A percentile compares a stretch with the other conserved stretches of the same genome.
Evolutionary conservation across 1,140 invertebrate species (phyloP).

Genomic region (Stegodyphus dumicola): DNA sequence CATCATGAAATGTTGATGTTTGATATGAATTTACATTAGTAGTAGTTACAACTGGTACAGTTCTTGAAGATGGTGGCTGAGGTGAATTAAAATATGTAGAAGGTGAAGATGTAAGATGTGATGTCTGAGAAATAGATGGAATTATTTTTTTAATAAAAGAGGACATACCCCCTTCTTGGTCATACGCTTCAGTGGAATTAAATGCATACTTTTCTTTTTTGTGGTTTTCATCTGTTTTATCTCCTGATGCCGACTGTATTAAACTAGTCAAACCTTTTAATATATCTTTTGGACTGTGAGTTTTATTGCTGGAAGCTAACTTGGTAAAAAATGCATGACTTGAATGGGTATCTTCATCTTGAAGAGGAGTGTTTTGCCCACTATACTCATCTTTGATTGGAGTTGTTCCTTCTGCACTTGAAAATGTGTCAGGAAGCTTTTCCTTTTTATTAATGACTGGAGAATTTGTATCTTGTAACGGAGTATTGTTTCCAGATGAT

Average conservation of each 20-base stretch:
- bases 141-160: slow-evolving; percentile 39
- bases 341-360: slow-evolving; percentile 62
- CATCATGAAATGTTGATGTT: slow-evolving; percentile 13
- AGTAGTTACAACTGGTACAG: neutral
- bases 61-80: slow-evolving; percentile 15
- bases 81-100: slow-evolving; percentile 28
- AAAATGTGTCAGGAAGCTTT: slow-evolving; percentile 12
- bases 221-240: slow-evolving; percentile 27
- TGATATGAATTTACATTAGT: slow-evolving; percentile 35
- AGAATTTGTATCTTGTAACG: neutral
- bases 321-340: slow-evolving; percentile 43
- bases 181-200: neutral
- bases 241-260: slow-evolving; percentile 33
- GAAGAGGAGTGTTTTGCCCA: slow-evolving; percentile 62
- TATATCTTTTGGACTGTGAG: slow-evolving; percentile 52
- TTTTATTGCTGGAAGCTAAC: slow-evolving; percentile 38
- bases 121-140: slow-evolving; percentile 18
- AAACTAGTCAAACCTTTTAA: slow-evolving; percentile 44
- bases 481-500: slow-evolving; percentile 23
- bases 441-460: slow-evolving; percentile 11
- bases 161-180: slow-evolving; percentile 30
- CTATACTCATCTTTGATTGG: slow-evolving; percentile 63
- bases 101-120: slow-evolving; percentile 29
- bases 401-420: slow-evolving; percentile 30
- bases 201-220: slow-evolving; percentile 27